Percentiles rank a stretch among this genome's conserved stretches.
Evolutionary conservation across 2,888 invertebrate species (phyloP).

Genomic region (Tethea ocularis): DNA sequence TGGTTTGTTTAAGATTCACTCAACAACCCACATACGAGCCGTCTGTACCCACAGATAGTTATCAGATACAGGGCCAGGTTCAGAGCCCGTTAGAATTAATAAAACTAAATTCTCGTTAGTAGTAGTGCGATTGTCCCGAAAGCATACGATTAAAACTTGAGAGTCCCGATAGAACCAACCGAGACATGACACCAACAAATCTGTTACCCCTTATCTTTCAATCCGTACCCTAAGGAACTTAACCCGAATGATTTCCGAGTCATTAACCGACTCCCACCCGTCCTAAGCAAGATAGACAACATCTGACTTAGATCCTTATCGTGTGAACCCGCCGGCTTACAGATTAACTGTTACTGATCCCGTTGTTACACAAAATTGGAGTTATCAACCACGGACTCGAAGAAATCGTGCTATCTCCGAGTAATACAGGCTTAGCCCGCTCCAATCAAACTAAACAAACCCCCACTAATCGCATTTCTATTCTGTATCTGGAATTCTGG

Average conservation of each 20-base stretch:
- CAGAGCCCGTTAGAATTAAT: conserved; percentile 19
- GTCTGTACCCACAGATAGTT: neutral
- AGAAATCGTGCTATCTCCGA: conserved; percentile 80
- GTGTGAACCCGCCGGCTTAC: conserved; percentile 71
- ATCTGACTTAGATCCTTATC: conserved; percentile 81
- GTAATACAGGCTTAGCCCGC: conserved; percentile 75
- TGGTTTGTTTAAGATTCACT: neutral
- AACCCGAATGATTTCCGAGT: conserved; percentile 82
- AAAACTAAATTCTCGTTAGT: conserved; percentile 14
- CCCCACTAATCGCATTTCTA: conserved; percentile 78
- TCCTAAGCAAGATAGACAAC: conserved; percentile 83
- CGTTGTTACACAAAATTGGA: conserved; percentile 70
- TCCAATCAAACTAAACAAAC: conserved; percentile 83
- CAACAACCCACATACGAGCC: neutral
- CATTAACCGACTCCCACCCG: conserved; percentile 77
- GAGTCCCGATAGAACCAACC: conserved; percentile 42
- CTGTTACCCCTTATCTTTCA: conserved; percentile 78
- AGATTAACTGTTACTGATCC: conserved; percentile 73
- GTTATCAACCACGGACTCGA: conserved; percentile 79
- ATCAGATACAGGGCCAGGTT: neutral
- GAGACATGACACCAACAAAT: conserved; percentile 75
- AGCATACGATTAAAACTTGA: conserved; percentile 32
- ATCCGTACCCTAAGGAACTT: conserved; percentile 75
- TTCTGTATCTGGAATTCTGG: conserved; percentile 72
- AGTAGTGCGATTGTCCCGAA: conserved; percentile 18